phyloP scores from a whole-genome alignment of 2,797 vertebrate species.

The Sandelia bainsii region DNA sequence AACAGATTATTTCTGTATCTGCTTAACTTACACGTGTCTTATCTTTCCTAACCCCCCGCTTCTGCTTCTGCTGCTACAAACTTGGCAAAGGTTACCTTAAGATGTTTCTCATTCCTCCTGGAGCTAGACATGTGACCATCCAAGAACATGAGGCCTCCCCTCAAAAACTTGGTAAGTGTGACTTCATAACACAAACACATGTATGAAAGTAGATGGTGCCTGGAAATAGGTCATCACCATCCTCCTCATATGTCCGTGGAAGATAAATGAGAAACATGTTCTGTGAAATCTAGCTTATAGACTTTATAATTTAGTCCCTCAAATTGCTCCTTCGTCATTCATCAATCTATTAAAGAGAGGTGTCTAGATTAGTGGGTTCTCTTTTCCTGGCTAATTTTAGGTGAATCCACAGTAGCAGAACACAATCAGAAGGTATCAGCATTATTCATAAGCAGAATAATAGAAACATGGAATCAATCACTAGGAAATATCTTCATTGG shows the following conservation, averaged over 20 bases:
- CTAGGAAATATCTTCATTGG: background rate
- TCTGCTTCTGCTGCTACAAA: constrained; percentile 63
- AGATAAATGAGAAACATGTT: constrained; percentile 1
- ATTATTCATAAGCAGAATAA: background rate
- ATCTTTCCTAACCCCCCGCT: constrained; percentile 80
- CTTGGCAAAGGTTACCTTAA: constrained; percentile 96
- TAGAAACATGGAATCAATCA: background rate
- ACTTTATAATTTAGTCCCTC: constrained; percentile 34
- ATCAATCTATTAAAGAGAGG: background rate
- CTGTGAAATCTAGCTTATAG: constrained; percentile 25
- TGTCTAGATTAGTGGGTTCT: background rate
- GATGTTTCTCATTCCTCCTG: constrained; percentile 98
- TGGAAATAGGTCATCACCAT: background rate
- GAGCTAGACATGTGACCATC: constrained; percentile 97
- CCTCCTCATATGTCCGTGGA: background rate
- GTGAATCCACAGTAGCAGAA: background rate
- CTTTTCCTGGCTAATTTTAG: background rate
- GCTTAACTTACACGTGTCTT: constrained; percentile 82
- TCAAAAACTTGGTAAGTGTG: constrained; percentile 98
- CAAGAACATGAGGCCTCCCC: constrained; percentile 98
- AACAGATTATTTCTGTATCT: constrained; percentile 40
- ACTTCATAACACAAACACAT: constrained; percentile 29
- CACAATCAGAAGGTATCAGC: background rate
- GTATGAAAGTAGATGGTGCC: constrained; percentile 7
- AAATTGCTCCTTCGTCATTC: constrained; percentile 36